phyloP scores from a whole-genome alignment of 2,888 invertebrate genomes.

The Neelides folsomi region DNA sequence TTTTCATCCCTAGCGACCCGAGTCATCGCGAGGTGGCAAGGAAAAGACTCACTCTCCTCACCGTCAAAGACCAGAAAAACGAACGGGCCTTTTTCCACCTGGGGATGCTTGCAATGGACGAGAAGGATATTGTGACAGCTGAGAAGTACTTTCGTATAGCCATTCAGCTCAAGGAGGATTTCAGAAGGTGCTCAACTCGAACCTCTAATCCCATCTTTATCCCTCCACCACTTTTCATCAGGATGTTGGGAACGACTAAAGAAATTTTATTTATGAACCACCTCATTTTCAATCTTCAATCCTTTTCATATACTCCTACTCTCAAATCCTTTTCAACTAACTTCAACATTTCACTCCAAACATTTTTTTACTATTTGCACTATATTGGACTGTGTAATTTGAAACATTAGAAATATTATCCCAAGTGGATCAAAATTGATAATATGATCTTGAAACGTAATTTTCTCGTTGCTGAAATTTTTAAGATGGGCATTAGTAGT shows the following conservation, averaged over 20 bases:
- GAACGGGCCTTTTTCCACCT: slow-evolving; percentile 88
- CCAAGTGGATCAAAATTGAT: no score
- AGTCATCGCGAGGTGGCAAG: slow-evolving; percentile 45
- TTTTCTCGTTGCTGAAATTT: no score
- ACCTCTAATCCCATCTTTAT: background rate
- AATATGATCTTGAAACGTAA: no score
- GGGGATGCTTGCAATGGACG: slow-evolving; percentile 94
- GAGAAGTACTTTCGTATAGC: slow-evolving; percentile 84
- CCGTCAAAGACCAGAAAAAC: slow-evolving; percentile 62
- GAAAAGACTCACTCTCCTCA: slow-evolving; percentile 64
- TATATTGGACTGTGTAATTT: no score
- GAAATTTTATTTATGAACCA: background rate
- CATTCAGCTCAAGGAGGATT: slow-evolving; percentile 48
- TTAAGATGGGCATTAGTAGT: no score
- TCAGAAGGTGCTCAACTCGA: slow-evolving; percentile 19
- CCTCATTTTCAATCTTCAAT: background rate
- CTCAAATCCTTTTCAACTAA: slow-evolving; percentile 1
- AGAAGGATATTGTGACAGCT: slow-evolving; percentile 71
- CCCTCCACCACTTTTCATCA: no score
- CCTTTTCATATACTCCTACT: background rate
- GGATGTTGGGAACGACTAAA: background rate
- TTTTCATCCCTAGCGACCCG: slow-evolving; percentile 26
- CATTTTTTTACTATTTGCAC: no score
- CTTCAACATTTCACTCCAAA: no score
- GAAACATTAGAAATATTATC: no score